These are phyloP conservation scores for Periophthalmus magnuspinnatus DNA, from an alignment of 2,797 vertebrate genomes.

Conservation along the genomic window DNA sequence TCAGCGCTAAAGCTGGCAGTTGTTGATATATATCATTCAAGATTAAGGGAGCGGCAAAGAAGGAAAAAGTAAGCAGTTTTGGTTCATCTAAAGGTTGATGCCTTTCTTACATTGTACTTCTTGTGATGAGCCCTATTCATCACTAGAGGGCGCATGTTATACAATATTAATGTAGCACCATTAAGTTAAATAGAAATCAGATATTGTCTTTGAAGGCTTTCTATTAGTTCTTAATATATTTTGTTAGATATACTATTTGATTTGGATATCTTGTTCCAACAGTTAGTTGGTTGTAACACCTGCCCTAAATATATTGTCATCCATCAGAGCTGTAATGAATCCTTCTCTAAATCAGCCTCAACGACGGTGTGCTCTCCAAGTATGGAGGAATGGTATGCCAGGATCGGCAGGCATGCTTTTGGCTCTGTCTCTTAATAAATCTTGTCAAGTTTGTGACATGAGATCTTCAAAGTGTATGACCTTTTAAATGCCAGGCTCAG, in stretches of 20 bases:
- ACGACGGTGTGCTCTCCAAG: constrained; percentile 36
- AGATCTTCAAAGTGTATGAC: constrained; percentile 4
- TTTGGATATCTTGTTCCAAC: not conserved
- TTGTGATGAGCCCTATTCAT: constrained; percentile 28
- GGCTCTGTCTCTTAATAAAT: constrained; percentile 30
- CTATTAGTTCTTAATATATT: not conserved
- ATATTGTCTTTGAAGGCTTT: not conserved
- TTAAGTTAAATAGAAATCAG: not conserved
- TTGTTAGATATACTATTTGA: not conserved
- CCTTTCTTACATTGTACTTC: not conserved
- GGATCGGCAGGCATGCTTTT: constrained; percentile 31
- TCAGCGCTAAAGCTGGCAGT: constrained; percentile 96
- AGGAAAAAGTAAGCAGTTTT: constrained; percentile 89
- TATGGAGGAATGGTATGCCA: constrained; percentile 47
- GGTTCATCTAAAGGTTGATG: not conserved
- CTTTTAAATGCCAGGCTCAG: constrained; percentile 5
- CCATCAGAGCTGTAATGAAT: constrained; percentile 31
- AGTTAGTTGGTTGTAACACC: not conserved
- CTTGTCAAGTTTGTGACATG: constrained; percentile 1
- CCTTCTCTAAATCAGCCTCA: constrained; percentile 58
- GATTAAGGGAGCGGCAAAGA: constrained; percentile 93
- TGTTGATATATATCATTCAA: constrained; percentile 97
- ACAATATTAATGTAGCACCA: not conserved
- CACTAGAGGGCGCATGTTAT: constrained; percentile 58
- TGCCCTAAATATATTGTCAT: constrained; percentile 14